A percentile compares a stretch with the other conserved stretches of the same genome.
Conservation (phyloP, 2,888 invertebrate species). For the Amaurobius ferox region DNA sequence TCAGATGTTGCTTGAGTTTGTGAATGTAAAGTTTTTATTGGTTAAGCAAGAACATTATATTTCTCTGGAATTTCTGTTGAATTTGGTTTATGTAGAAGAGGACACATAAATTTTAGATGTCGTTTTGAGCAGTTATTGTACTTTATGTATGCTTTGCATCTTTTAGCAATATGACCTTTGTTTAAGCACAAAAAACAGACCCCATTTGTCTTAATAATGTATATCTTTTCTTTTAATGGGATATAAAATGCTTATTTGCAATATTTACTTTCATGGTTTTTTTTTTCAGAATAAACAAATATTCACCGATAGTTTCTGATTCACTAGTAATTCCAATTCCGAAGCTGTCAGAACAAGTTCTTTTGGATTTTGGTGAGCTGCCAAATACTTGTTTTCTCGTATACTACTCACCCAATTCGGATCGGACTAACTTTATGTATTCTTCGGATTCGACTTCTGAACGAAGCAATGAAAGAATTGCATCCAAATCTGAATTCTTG, state of each 20-base stretch:
- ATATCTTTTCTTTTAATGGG: background rate
- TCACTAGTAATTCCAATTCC: background rate
- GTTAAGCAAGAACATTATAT: background rate
- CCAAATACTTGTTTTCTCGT: too few relatives aligned
- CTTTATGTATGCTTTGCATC: background rate
- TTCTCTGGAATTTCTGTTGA: background rate
- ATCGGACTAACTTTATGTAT: background rate
- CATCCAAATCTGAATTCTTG: background rate
- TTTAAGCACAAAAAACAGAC: background rate
- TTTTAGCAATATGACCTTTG: background rate
- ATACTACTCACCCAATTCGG: too few relatives aligned
- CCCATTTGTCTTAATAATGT: background rate
- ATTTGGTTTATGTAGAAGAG: background rate
- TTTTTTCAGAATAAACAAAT: slow-evolving; percentile 2
- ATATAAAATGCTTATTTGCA: too few relatives aligned
- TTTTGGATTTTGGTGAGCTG: too few relatives aligned
- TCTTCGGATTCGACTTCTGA: background rate
- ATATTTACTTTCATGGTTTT: too few relatives aligned
- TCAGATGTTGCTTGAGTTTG: background rate
- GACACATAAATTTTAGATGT: background rate
- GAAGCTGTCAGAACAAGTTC: background rate
- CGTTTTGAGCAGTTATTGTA: background rate
- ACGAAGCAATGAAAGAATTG: background rate
- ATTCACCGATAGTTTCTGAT: background rate
- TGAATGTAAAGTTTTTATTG: background rate